phyloP scores from a whole-genome alignment of 64 coral and sea anemone genomes.

The Actinia tenebrosa region DNA sequence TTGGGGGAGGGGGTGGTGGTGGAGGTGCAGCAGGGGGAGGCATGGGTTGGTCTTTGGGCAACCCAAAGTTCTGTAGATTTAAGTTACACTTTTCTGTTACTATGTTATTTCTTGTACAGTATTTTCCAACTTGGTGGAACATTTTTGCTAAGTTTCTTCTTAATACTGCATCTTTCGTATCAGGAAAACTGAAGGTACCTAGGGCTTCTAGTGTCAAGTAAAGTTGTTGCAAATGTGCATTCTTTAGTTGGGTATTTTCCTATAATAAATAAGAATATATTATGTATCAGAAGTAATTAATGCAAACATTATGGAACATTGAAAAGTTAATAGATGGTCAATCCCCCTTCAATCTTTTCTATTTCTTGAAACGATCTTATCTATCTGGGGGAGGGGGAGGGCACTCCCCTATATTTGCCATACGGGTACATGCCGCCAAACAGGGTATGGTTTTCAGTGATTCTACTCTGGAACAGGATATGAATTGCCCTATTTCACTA shows the following conservation, averaged over 20 bases:
- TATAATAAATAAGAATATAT: neutral
- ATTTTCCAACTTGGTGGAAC: conserved; percentile 75
- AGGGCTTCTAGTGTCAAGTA: conserved; percentile 40
- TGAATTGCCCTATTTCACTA: too few relatives aligned
- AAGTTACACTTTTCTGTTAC: neutral
- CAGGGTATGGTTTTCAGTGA: too few relatives aligned
- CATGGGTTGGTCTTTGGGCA: neutral
- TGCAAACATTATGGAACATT: neutral
- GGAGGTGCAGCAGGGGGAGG: conserved; percentile 36
- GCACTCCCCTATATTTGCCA: too few relatives aligned
- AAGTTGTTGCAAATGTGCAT: conserved; percentile 47
- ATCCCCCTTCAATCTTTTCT: too few relatives aligned
- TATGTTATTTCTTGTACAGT: conserved; percentile 61
- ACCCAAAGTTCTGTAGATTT: neutral
- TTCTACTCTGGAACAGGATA: too few relatives aligned
- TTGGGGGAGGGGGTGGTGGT: conserved; percentile 43
- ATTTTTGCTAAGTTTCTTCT: conserved; percentile 77
- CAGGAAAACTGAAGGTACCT: conserved; percentile 55
- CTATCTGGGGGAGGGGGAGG: too few relatives aligned
- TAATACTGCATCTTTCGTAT: conserved; percentile 56
- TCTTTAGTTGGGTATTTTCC: conserved; percentile 72
- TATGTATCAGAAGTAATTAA: neutral
- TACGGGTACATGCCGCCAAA: too few relatives aligned
- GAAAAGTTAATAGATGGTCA: too few relatives aligned
- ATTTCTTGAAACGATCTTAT: too few relatives aligned